Conservation (phyloP, 2,888 invertebrate species). For the Lasioglossum marginatum region DNA sequence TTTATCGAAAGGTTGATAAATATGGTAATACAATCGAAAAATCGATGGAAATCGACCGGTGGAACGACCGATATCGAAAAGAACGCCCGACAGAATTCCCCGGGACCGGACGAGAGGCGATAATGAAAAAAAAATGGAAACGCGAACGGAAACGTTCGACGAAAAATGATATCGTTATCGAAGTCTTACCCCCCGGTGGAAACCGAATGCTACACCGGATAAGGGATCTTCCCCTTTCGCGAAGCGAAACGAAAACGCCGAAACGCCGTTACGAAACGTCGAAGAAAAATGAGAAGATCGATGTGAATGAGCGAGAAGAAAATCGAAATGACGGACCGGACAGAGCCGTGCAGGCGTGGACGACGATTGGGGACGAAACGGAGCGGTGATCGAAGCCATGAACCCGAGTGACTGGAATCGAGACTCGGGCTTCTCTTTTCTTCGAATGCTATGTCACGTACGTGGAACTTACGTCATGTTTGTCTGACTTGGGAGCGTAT, state of each 20-base stretch:
- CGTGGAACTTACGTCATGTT: constrained; percentile 82
- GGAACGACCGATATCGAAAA: constrained; percentile 17
- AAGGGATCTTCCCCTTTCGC: neutral
- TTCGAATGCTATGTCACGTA: constrained; percentile 48
- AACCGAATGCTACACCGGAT: neutral
- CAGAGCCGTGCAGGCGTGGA: constrained; percentile 22
- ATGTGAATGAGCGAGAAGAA: neutral
- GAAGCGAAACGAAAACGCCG: constrained; percentile 23
- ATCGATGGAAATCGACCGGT: constrained; percentile 1
- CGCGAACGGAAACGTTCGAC: constrained; percentile 9
- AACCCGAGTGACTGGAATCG: constrained; percentile 35
- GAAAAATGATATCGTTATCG: constrained; percentile 23
- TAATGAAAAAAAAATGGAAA: neutral
- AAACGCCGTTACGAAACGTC: constrained; percentile 2
- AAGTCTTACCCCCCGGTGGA: constrained; percentile 19
- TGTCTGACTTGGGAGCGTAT: constrained; percentile 81
- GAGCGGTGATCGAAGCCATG: constrained; percentile 23
- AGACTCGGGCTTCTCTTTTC: constrained; percentile 44
- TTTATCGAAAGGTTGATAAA: neutral
- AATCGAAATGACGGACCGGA: neutral
- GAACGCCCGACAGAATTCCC: neutral
- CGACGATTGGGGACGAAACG: constrained; percentile 38
- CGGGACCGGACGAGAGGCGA: constrained; percentile 10
- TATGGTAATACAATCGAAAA: neutral
- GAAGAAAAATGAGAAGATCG: constrained; percentile 5